Evolutionary conservation across 2,888 invertebrate species (phyloP).

Genomic region (Drosophila maculinotata): DNA sequence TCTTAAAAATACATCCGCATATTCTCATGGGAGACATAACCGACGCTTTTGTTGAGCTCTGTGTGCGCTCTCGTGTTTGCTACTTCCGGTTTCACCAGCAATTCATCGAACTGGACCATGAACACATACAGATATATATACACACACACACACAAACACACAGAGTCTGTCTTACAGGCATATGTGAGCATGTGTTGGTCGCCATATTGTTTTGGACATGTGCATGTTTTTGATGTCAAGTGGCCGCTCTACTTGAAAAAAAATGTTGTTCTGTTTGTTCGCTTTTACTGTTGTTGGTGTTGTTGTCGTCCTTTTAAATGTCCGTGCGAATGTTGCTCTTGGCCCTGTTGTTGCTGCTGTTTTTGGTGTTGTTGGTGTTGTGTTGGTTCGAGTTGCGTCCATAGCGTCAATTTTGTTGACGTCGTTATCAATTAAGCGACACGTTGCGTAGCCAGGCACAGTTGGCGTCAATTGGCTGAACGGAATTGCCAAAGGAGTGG

Average conservation of each 20-base stretch:
- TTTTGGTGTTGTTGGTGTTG: slow-evolving; percentile 26
- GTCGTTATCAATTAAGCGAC: slow-evolving; percentile 77
- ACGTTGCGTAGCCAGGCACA: slow-evolving; percentile 66
- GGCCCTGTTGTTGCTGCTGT: slow-evolving; percentile 7
- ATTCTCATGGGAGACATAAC: slow-evolving; percentile 56
- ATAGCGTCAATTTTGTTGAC: slow-evolving; percentile 71
- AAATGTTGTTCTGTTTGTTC: slow-evolving; percentile 23
- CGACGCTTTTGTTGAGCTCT: not conserved
- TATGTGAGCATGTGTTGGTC: slow-evolving; percentile 36
- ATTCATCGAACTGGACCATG: slow-evolving; percentile 26
- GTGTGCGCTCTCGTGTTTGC: slow-evolving; percentile 30
- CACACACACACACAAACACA: not conserved
- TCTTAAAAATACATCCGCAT: slow-evolving; percentile 71
- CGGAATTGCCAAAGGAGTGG: slow-evolving; percentile 44
- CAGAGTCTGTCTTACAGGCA: slow-evolving; percentile 1
- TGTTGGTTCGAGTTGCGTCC: slow-evolving; percentile 34
- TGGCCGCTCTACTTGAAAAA: slow-evolving; percentile 36
- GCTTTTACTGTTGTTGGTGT: slow-evolving; percentile 11
- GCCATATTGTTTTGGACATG: slow-evolving; percentile 76
- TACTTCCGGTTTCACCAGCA: slow-evolving; percentile 42
- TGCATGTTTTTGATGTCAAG: slow-evolving; percentile 65
- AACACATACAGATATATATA: not conserved
- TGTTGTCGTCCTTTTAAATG: slow-evolving; percentile 37
- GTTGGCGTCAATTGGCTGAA: slow-evolving; percentile 67
- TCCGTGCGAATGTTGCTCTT: slow-evolving; percentile 25